phyloP scores from a whole-genome alignment of 2,113 vertebrate species.

The Leucopsar rothschildi region DNA sequence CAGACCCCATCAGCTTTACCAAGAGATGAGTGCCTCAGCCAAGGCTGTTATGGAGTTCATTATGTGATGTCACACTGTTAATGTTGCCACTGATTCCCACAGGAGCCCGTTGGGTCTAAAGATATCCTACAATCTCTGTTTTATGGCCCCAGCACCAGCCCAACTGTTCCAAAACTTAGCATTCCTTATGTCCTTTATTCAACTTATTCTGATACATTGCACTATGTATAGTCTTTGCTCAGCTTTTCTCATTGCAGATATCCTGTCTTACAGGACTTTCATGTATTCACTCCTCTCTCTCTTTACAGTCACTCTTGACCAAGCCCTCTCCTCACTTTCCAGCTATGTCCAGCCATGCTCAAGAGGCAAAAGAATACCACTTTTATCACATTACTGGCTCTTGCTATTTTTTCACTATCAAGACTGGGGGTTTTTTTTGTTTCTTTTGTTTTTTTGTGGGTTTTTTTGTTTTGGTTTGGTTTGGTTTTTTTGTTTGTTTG shows the following conservation, averaged over 20 bases:
- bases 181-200: not conserved
- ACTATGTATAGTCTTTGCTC: not conserved
- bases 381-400: not conserved
- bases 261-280: not conserved
- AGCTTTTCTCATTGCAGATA: not conserved
- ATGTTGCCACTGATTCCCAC: not conserved
- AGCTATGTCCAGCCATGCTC: not conserved
- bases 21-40: not conserved
- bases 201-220: not conserved
- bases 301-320: not conserved
- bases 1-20: not conserved
- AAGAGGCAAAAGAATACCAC: not conserved
- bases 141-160: not conserved
- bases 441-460: too few relatives aligned
- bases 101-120: not conserved
- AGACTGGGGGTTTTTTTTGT: not conserved
- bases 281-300: not conserved
- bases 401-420: not conserved
- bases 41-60: not conserved
- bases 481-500: too few relatives aligned
- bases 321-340: not conserved
- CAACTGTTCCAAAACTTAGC: not conserved
- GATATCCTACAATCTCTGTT: not conserved
- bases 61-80: not conserved
- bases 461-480: too few relatives aligned